A percentile compares a stretch with the other conserved stretches of the same genome.
Conservation (phyloP, 2,113 vertebrate species). For the Ursus arctos region DNA sequence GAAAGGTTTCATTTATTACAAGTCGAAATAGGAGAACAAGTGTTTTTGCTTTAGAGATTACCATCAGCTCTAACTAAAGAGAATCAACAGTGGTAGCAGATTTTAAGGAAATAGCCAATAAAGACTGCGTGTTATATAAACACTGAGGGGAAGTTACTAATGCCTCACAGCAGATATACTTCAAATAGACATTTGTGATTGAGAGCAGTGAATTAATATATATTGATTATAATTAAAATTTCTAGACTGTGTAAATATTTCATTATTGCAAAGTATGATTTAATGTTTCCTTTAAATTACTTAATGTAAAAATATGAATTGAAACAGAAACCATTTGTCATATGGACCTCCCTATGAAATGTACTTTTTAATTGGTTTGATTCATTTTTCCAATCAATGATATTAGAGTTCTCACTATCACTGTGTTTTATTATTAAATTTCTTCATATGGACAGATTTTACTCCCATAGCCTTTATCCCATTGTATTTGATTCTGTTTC, state of each 20-base stretch:
- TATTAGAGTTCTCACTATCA: conserved; percentile 43
- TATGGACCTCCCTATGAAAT: conserved; percentile 56
- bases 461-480: background rate
- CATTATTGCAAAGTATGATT: conserved; percentile 77
- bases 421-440: conserved; percentile 62
- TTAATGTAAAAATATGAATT: conserved; percentile 70
- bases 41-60: conserved; percentile 69
- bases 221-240: conserved; percentile 81
- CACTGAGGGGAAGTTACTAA: background rate
- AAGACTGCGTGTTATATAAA: conserved; percentile 30
- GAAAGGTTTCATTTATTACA: conserved; percentile 69
- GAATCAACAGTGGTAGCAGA: background rate
- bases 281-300: conserved; percentile 77
- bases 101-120: conserved; percentile 66
- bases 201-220: conserved; percentile 68
- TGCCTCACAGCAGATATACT: background rate
- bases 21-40: conserved; percentile 57
- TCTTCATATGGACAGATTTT: conserved; percentile 40
- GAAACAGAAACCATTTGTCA: conserved; percentile 74
- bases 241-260: conserved; percentile 77
- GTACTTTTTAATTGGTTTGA: conserved; percentile 64
- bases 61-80: conserved; percentile 61
- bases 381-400: conserved; percentile 59
- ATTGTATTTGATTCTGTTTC: conserved; percentile 21
- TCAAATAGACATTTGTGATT: conserved; percentile 70